Percentiles rank a stretch among this genome's conserved stretches.
Evolutionary conservation across 2,888 invertebrate species (phyloP).

Genomic region (Hylaea fasciaria): DNA sequence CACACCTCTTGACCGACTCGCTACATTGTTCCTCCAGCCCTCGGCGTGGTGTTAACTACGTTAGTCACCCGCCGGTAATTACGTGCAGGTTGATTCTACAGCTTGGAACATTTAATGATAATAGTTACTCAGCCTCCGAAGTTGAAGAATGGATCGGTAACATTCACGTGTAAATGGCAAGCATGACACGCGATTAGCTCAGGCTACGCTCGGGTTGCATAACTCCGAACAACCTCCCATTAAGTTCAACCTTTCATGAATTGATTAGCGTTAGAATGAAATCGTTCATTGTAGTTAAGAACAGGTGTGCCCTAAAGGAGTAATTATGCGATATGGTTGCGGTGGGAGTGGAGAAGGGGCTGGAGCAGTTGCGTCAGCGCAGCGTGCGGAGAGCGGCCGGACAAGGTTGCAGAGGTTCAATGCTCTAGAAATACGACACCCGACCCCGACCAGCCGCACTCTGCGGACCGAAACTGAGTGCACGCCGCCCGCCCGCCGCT

Average conservation of each 20-base stretch:
- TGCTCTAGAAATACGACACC: constrained; percentile 83
- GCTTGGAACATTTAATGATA: constrained; percentile 8
- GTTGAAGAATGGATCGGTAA: constrained; percentile 23
- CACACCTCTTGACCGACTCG: constrained; percentile 56
- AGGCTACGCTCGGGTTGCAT: constrained; percentile 53
- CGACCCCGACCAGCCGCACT: constrained; percentile 76
- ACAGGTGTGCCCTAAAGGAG: constrained; percentile 82
- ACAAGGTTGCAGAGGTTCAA: constrained; percentile 84
- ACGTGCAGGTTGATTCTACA: constrained; percentile 6
- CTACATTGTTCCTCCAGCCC: constrained; percentile 56
- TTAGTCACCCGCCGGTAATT: constrained; percentile 44
- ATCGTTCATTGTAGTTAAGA: constrained; percentile 72
- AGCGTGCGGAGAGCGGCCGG: constrained; percentile 80
- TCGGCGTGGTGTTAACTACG: constrained; percentile 53
- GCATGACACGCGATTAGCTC: constrained; percentile 28
- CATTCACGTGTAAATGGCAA: constrained; percentile 17
- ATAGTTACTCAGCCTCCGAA: neutral
- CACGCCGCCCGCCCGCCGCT: constrained; percentile 45
- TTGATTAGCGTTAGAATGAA: constrained; percentile 67
- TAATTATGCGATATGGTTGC: constrained; percentile 76
- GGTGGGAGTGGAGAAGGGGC: constrained; percentile 77
- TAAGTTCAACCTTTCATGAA: constrained; percentile 78
- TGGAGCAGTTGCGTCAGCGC: constrained; percentile 80
- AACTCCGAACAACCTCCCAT: constrained; percentile 64
- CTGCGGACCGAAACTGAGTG: constrained; percentile 56